phyloP scores from a whole-genome alignment of 1,140 invertebrate genomes.

The Stratiolaelaps scimitus region DNA sequence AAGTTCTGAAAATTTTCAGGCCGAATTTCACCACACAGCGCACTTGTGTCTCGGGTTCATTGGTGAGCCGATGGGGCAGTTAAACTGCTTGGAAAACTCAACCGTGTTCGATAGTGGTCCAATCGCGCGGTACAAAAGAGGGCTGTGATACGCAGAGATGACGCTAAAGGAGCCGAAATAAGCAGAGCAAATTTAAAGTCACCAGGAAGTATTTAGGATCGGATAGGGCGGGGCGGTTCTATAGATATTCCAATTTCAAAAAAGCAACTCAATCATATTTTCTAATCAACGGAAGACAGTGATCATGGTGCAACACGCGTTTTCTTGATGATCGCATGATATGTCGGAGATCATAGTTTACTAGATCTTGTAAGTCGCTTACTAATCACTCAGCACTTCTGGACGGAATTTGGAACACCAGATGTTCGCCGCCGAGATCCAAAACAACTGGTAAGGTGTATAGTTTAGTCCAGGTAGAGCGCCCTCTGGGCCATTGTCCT shows the following conservation, averaged over 20 bases:
- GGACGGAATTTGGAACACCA: slow-evolving; percentile 54
- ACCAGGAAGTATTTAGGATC: not conserved
- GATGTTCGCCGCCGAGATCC: slow-evolving; percentile 65
- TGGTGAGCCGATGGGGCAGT: slow-evolving; percentile 59
- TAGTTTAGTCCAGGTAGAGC: slow-evolving; percentile 63
- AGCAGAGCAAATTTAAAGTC: not conserved
- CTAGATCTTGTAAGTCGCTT: slow-evolving; percentile 44
- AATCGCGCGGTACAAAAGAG: slow-evolving; percentile 47
- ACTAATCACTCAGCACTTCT: slow-evolving; percentile 55
- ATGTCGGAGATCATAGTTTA: not conserved
- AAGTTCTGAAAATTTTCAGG: too few relatives aligned
- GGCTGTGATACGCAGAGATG: slow-evolving; percentile 38
- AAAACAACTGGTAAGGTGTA: slow-evolving; percentile 67
- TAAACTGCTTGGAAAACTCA: slow-evolving; percentile 73
- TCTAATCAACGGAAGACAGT: too few relatives aligned
- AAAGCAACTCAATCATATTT: too few relatives aligned
- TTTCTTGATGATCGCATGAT: too few relatives aligned
- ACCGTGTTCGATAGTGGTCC: slow-evolving; percentile 81
- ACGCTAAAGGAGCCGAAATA: slow-evolving; percentile 33
- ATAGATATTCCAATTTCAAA: too few relatives aligned
- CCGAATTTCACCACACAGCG: slow-evolving; percentile 76
- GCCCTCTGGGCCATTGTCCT: slow-evolving; percentile 39
- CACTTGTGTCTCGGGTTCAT: slow-evolving; percentile 86
- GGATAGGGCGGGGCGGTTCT: too few relatives aligned
- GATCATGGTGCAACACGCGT: too few relatives aligned